Evolutionary conservation across 2,113 vertebrate genomes (phyloP).

Genomic region (Macrotus californicus): DNA sequence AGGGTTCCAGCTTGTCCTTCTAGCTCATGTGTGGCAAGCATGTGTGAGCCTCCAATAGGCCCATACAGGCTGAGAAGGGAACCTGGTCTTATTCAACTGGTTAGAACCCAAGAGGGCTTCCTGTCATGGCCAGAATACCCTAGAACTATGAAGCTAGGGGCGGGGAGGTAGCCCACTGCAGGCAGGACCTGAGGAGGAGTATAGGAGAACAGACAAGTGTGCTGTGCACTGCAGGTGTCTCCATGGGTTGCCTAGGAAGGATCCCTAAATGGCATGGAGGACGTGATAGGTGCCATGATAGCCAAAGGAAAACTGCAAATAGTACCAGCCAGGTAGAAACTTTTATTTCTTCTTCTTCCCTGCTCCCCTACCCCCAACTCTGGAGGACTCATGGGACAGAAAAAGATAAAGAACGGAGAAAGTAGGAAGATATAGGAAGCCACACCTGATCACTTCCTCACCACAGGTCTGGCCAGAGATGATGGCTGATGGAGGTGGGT

Average conservation of each 20-base stretch:
- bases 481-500: background rate
- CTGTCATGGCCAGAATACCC: background rate
- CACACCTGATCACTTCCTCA: background rate
- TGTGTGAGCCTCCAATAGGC: background rate
- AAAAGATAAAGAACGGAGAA: background rate
- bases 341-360: background rate
- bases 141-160: background rate
- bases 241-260: background rate
- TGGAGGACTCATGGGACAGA: background rate
- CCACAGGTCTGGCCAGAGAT: background rate
- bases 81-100: background rate
- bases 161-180: background rate
- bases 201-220: background rate
- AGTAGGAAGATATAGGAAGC: background rate
- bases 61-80: background rate
- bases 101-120: background rate
- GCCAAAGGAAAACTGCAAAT: background rate
- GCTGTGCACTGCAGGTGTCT: background rate
- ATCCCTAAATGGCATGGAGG: background rate
- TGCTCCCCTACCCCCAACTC: background rate
- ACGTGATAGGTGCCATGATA: background rate
- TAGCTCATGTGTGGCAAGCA: background rate
- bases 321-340: background rate
- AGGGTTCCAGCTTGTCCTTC: background rate
- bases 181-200: background rate